Evolutionary conservation across 2,888 invertebrate genomes (phyloP).

Genomic region (Drosophila eohydei): DNA sequence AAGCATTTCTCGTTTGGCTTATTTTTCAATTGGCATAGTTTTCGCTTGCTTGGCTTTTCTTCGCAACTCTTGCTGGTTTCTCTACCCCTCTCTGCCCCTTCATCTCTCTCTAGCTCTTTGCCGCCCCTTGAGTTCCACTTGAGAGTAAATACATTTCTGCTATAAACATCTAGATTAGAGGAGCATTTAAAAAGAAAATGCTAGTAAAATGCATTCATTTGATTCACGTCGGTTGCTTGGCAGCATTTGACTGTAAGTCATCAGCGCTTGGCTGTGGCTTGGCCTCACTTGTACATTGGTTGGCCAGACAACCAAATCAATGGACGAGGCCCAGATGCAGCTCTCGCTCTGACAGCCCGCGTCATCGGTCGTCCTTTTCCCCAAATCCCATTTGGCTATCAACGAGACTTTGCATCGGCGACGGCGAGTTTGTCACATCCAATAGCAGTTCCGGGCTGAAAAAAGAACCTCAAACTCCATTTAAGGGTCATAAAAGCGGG

Average conservation of each 20-base stretch:
- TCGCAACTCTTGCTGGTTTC: slow-evolving; percentile 2
- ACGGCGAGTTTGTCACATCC: slow-evolving; percentile 38
- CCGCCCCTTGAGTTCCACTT: slow-evolving; percentile 9
- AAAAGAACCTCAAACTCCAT: slow-evolving; percentile 24
- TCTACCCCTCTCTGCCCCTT: neutral
- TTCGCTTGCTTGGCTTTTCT: slow-evolving; percentile 62
- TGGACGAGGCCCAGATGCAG: slow-evolving; percentile 45
- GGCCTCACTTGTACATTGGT: slow-evolving; percentile 5
- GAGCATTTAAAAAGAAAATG: slow-evolving; percentile 27
- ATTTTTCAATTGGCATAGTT: slow-evolving; percentile 73
- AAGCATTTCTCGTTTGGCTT: slow-evolving; percentile 65
- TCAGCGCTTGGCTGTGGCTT: slow-evolving; percentile 7
- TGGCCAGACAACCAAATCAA: slow-evolving; percentile 51
- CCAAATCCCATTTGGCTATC: slow-evolving; percentile 77
- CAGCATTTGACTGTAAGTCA: slow-evolving; percentile 3
- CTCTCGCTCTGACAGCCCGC: slow-evolving; percentile 53
- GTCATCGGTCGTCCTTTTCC: slow-evolving; percentile 49
- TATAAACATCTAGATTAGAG: slow-evolving; percentile 28
- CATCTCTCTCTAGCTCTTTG: neutral
- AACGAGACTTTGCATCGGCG: slow-evolving; percentile 39
- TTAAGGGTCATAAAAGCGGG: slow-evolving; percentile 67
- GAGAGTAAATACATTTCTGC: slow-evolving; percentile 27
- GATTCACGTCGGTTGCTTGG: slow-evolving; percentile 17
- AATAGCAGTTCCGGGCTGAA: slow-evolving; percentile 16
- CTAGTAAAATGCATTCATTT: slow-evolving; percentile 27